Conservation (phyloP, 92 coral and sea anemone genomes). For the Phenganax stokvisi region DNA sequence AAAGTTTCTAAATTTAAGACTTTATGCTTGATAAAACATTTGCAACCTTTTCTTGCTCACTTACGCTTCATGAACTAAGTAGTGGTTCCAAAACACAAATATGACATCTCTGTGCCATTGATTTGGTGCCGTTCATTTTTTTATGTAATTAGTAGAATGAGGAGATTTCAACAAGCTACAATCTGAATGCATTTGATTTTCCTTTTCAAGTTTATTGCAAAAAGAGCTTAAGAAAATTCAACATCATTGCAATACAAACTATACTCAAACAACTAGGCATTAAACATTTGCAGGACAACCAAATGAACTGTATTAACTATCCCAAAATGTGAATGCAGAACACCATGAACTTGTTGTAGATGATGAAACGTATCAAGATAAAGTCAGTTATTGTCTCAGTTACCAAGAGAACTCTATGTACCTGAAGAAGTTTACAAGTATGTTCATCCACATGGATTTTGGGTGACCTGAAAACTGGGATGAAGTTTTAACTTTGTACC, state of each 20-base stretch:
- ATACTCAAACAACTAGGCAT: not conserved
- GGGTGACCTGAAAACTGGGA: conserved; percentile 2
- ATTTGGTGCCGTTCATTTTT: too few species aligned
- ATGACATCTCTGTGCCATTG: too few species aligned
- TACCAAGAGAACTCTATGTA: conserved; percentile 51
- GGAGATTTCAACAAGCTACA: too few species aligned
- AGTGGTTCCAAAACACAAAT: too few species aligned
- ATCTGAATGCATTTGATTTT: not conserved
- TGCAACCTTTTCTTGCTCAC: too few species aligned
- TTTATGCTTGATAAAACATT: too few species aligned
- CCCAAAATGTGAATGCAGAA: conserved; percentile 53
- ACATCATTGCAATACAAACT: not conserved
- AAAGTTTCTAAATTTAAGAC: too few species aligned
- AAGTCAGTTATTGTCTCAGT: conserved; percentile 51
- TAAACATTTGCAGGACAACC: conserved; percentile 43
- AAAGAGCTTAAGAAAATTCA: not conserved
- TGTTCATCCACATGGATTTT: not conserved
- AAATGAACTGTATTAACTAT: conserved; percentile 47
- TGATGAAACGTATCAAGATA: conserved; percentile 48
- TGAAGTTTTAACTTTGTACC: conserved; percentile 20
- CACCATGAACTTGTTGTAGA: conserved; percentile 50
- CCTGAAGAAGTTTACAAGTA: conserved; percentile 43
- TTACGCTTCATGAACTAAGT: too few species aligned
- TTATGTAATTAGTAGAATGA: too few species aligned
- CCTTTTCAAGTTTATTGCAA: not conserved